Conservation (phyloP, 2,888 invertebrate genomes). For the Schizaphis graminum region DNA sequence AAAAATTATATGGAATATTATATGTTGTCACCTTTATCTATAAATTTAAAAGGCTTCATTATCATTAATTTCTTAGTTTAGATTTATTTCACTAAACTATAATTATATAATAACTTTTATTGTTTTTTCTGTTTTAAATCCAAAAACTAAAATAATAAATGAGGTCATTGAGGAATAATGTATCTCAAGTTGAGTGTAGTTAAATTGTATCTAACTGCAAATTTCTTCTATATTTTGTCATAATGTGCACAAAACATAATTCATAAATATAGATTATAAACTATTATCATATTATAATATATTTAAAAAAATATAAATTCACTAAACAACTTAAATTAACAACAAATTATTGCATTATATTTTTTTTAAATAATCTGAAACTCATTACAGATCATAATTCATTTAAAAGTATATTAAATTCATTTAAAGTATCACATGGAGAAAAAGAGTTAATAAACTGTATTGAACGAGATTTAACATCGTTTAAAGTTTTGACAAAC, state of each 20-base stretch:
- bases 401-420: constrained; percentile 21
- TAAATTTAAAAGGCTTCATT: not conserved
- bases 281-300: not conserved
- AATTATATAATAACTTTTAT: not conserved
- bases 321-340: not conserved
- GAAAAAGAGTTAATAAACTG: constrained; percentile 29
- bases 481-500: constrained; percentile 68
- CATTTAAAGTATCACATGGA: constrained; percentile 9
- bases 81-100: not conserved
- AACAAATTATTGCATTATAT: not conserved
- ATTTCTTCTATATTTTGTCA: not conserved
- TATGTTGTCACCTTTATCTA: not conserved
- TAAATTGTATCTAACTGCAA: not conserved
- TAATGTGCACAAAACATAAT: not conserved
- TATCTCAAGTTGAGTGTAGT: too few relatives aligned
- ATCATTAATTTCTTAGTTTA: not conserved
- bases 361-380: not conserved
- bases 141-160: not conserved
- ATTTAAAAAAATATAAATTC: not conserved
- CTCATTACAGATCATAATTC: constrained; percentile 9
- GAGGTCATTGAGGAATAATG: not conserved
- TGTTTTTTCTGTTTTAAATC: not conserved
- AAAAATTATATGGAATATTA: not conserved
- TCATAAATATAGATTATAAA: not conserved
- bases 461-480: constrained; percentile 68